These are phyloP conservation scores for Eustalomyia histrio DNA, from an alignment of 2,888 invertebrate species.

Conservation along the genomic window DNA sequence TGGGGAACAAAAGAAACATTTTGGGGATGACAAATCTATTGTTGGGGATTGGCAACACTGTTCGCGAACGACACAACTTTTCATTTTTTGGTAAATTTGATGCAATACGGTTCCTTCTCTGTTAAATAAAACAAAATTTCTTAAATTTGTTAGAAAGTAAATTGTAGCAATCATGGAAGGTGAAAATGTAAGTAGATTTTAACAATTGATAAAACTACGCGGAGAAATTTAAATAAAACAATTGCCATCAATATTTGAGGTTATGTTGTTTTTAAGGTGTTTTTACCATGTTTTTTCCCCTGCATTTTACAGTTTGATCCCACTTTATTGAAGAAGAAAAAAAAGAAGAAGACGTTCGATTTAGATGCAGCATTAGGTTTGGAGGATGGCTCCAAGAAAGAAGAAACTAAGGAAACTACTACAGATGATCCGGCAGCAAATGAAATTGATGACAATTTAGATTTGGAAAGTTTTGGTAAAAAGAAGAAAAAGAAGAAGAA, in stretches of 20 bases:
- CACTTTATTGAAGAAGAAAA: constrained; percentile 92
- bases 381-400: constrained; percentile 81
- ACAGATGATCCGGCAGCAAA: constrained; percentile 76
- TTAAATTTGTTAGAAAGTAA: constrained; percentile 20
- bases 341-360: constrained; percentile 95
- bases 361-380: constrained; percentile 89
- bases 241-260: constrained; percentile 43
- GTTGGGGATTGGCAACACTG: constrained; percentile 23
- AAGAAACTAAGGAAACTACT: constrained; percentile 81
- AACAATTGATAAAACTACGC: constrained; percentile 63
- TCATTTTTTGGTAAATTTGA: constrained; percentile 68
- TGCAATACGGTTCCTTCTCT: constrained; percentile 68
- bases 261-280: constrained; percentile 51
- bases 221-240: background rate
- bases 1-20: no score
- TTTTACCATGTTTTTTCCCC: constrained; percentile 16
- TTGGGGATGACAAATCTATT: no score
- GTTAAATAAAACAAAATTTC: constrained; percentile 33
- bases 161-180: constrained; percentile 69
- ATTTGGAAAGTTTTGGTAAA: constrained; percentile 91
- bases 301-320: constrained; percentile 87
- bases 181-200: constrained; percentile 72
- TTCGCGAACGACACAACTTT: no score
- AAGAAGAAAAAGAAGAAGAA: constrained; percentile 97
- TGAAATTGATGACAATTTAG: constrained; percentile 87